Evolutionary conservation across 2,888 invertebrate genomes (phyloP).

Genomic region (Amphipoea oculea): DNA sequence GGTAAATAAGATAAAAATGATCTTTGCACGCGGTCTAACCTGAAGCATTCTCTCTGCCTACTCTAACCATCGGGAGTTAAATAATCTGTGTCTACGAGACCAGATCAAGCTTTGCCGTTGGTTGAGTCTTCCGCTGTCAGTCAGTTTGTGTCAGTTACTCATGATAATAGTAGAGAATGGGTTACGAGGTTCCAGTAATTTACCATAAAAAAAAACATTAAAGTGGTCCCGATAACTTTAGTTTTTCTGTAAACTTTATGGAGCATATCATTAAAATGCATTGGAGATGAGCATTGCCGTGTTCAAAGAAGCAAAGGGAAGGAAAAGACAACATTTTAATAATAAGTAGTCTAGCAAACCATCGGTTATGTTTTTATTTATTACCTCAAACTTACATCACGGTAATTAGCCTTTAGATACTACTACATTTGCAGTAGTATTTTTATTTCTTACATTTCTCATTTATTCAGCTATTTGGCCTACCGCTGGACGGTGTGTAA

Average conservation of each 20-base stretch:
- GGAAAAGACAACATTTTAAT: neutral
- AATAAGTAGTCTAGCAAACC: neutral
- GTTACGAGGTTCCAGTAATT: neutral
- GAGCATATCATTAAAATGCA: neutral
- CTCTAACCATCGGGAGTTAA: neutral
- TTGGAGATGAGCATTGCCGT: neutral
- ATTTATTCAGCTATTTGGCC: neutral
- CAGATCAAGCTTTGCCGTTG: neutral
- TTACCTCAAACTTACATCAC: neutral
- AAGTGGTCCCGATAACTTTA: neutral
- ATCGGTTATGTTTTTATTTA: neutral
- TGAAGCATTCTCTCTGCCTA: neutral
- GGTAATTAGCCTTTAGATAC: too few relatives aligned
- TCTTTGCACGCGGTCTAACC: conserved; percentile 15
- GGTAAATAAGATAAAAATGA: conserved; percentile 46
- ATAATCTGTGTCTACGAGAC: too few relatives aligned
- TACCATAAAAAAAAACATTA: neutral
- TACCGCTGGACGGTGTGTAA: neutral
- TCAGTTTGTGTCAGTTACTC: neutral
- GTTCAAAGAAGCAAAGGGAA: neutral
- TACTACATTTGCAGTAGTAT: neutral
- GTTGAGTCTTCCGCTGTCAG: neutral
- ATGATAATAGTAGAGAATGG: neutral
- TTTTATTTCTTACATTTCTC: too few relatives aligned
- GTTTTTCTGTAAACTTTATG: neutral